phyloP scores from a whole-genome alignment of 53 echinoderm and acorn worm genomes.

The Echinarachnius parma region DNA sequence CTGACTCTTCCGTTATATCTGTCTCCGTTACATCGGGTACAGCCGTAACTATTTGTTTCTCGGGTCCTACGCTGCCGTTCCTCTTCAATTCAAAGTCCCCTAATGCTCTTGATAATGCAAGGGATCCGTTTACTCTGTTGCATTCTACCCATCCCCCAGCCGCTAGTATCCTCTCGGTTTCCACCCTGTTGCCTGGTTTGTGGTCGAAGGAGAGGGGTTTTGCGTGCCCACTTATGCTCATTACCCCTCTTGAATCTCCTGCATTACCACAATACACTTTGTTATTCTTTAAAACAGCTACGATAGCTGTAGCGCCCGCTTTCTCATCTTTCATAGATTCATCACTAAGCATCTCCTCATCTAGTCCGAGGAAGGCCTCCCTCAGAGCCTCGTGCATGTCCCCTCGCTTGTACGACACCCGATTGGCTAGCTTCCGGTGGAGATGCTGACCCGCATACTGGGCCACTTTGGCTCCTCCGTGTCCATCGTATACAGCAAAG shows the following conservation, averaged over 20 bases:
- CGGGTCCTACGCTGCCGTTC: constrained; percentile 76
- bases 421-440: constrained; percentile 81
- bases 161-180: constrained; percentile 83
- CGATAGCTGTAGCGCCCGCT: constrained; percentile 90
- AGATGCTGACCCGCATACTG: constrained; percentile 94
- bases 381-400: constrained; percentile 73
- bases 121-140: constrained; percentile 96
- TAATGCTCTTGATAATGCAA: constrained; percentile 95
- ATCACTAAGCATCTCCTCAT: constrained; percentile 96
- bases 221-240: constrained; percentile 79
- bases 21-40: constrained; percentile 88
- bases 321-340: constrained; percentile 92
- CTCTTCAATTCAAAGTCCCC: constrained; percentile 99
- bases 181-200: constrained; percentile 86
- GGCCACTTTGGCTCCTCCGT: constrained; percentile 96
- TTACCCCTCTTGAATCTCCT: constrained; percentile 83
- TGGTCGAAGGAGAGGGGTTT: constrained; percentile 86
- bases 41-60: constrained; percentile 98
- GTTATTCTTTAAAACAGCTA: constrained; percentile 64
- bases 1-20: constrained; percentile 70
- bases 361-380: constrained; percentile 77
- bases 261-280: constrained; percentile 74
- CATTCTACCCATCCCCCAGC: constrained; percentile 99
- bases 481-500: constrained; percentile 98
- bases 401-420: constrained; percentile 78